phyloP scores from a whole-genome alignment of 2,797 vertebrate genomes.

The Microctenopoma steveboyesi region DNA sequence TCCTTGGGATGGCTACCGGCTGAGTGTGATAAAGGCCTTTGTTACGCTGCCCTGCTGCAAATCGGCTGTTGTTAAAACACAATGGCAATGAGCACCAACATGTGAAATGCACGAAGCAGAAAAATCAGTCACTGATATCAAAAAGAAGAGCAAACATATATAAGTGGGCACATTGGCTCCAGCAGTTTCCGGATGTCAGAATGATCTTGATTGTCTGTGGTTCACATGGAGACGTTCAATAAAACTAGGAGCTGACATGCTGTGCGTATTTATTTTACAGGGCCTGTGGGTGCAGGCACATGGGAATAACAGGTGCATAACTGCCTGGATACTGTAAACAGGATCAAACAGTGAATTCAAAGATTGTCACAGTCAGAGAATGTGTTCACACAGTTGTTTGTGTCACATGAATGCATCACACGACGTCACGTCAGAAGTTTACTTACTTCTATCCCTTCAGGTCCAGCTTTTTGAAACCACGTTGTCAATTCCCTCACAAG shows the following conservation, averaged over 20 bases:
- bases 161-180: conserved; percentile 5
- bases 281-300: conserved; percentile 26
- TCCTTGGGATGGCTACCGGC: conserved; percentile 73
- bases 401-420: conserved; percentile 1
- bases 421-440: conserved; percentile 22
- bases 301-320: conserved; percentile 57
- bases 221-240: conserved; percentile 20
- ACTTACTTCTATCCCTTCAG: conserved; percentile 71
- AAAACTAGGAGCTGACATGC: conserved; percentile 28
- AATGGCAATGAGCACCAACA: conserved; percentile 44
- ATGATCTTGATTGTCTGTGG: background rate
- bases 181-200: conserved; percentile 9
- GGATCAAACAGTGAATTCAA: conserved; percentile 53
- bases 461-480: conserved; percentile 40
- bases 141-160: conserved; percentile 8
- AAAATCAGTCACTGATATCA: conserved; percentile 19
- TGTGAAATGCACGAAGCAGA: conserved; percentile 31
- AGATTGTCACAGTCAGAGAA: conserved; percentile 28
- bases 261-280: conserved; percentile 27
- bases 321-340: conserved; percentile 64
- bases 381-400: background rate
- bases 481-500: conserved; percentile 44
- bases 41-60: conserved; percentile 70
- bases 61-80: conserved; percentile 46
- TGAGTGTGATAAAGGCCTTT: conserved; percentile 80